Evolutionary conservation across 2,797 vertebrate species (phyloP).

Genomic region (Labroides dimidiatus): DNA sequence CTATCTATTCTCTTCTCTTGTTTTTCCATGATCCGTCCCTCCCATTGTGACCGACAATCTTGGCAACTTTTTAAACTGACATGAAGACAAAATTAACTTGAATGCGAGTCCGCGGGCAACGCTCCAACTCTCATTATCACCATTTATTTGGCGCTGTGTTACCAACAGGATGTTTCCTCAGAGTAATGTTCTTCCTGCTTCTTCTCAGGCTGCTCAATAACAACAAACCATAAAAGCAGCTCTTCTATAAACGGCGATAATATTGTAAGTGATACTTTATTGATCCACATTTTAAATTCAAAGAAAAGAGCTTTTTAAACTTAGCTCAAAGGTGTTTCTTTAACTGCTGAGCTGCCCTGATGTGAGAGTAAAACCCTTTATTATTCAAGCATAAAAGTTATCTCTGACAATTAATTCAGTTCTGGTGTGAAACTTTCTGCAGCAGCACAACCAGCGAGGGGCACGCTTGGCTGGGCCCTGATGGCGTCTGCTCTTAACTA

Average conservation of each 20-base stretch:
- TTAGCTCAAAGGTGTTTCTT: constrained; percentile 21
- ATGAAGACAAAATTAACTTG: constrained; percentile 59
- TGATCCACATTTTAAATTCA: constrained; percentile 40
- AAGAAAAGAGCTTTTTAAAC: constrained; percentile 34
- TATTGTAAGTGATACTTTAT: constrained; percentile 37
- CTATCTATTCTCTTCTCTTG: constrained; percentile 32
- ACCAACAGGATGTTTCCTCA: constrained; percentile 38
- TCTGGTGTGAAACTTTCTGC: constrained; percentile 46
- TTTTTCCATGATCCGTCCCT: constrained; percentile 33
- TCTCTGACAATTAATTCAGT: constrained; percentile 57
- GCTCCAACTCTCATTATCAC: constrained; percentile 63
- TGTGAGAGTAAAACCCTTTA: constrained; percentile 43
- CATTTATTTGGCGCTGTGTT: constrained; percentile 37
- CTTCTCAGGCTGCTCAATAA: constrained; percentile 23
- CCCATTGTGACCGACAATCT: constrained; percentile 29
- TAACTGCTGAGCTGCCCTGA: constrained; percentile 11
- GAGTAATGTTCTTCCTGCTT: constrained; percentile 31
- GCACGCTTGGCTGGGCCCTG: constrained; percentile 42
- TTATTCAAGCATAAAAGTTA: constrained; percentile 59
- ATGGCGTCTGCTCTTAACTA: constrained; percentile 47
- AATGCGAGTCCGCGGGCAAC: constrained; percentile 38
- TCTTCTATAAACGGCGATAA: constrained; percentile 38
- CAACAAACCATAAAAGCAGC: constrained; percentile 42
- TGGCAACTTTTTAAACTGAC: constrained; percentile 48
- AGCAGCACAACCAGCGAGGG: constrained; percentile 36